Conservation (phyloP, 2,888 invertebrate genomes). For the Drosophila siamana region DNA sequence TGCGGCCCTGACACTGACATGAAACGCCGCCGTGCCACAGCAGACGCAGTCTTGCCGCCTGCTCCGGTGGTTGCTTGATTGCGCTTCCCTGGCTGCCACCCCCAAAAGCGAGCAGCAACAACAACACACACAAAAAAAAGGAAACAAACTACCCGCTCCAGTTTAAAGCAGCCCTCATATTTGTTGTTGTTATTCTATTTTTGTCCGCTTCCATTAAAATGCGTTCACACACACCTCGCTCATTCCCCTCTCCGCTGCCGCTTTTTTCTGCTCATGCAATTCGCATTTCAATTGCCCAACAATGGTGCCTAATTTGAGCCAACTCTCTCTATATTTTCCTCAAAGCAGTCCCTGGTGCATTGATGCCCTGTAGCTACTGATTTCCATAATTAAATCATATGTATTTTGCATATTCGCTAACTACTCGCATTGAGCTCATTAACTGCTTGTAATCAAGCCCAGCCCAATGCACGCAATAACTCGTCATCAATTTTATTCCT, state of each 20-base stretch:
- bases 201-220: slow-evolving; percentile 17
- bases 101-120: slow-evolving; percentile 13
- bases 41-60: slow-evolving; percentile 33
- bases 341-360: slow-evolving; percentile 62
- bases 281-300: slow-evolving; percentile 64
- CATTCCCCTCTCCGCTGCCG: slow-evolving; percentile 8
- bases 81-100: slow-evolving; percentile 39
- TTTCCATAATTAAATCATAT: slow-evolving; percentile 78
- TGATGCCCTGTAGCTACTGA: slow-evolving; percentile 37
- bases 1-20: slow-evolving; percentile 59
- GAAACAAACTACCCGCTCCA: slow-evolving; percentile 16
- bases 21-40: slow-evolving; percentile 14
- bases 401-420: slow-evolving; percentile 72
- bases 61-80: slow-evolving; percentile 57
- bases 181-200: slow-evolving; percentile 8
- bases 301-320: slow-evolving; percentile 70
- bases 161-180: slow-evolving; percentile 52
- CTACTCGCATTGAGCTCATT: slow-evolving; percentile 72
- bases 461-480: slow-evolving; percentile 35
- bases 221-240: slow-evolving; percentile 5
- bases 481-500: slow-evolving; percentile 34
- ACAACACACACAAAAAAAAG: slow-evolving; percentile 6
- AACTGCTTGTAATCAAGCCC: slow-evolving; percentile 65
- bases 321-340: slow-evolving; percentile 15
- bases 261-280: slow-evolving; percentile 32